These are phyloP conservation scores for Frankliniella fusca DNA, from an alignment of 2,888 invertebrate genomes.

Conservation along the genomic window DNA sequence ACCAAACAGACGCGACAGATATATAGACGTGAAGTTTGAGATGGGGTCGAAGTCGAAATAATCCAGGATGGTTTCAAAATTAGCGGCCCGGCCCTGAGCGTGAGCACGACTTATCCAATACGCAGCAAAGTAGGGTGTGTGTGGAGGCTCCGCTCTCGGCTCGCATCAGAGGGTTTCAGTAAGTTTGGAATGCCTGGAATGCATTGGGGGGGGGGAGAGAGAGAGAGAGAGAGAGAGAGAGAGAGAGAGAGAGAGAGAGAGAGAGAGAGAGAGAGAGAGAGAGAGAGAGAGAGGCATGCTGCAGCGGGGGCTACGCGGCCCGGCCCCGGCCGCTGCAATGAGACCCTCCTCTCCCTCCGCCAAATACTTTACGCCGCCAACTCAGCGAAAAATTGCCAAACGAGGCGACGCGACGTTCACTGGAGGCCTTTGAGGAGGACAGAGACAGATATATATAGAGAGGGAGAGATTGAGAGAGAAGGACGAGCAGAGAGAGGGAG, in stretches of 20 bases:
- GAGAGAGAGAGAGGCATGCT: too few species aligned
- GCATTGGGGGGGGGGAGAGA: neutral
- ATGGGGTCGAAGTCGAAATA: too few species aligned
- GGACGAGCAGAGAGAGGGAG: too few species aligned
- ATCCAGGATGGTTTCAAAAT: too few species aligned
- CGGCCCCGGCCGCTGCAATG: neutral
- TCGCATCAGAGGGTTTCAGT: constrained; percentile 10
- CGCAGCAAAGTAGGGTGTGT: neutral
- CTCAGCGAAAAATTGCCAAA: constrained; percentile 25
- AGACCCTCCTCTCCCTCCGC: neutral
- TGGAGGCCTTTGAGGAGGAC: too few species aligned
- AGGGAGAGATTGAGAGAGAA: too few species aligned
- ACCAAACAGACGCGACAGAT: too few species aligned
- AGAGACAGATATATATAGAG: too few species aligned
- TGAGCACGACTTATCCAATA: constrained; percentile 4
- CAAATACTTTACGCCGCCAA: constrained; percentile 22
- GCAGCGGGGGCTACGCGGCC: too few species aligned
- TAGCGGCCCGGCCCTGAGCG: neutral
- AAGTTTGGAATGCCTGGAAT: constrained; percentile 11
- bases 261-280: too few species aligned
- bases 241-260: neutral
- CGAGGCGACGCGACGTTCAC: neutral
- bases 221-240: neutral
- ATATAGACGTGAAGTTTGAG: too few species aligned
- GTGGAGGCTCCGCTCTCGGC: neutral